Conservation (phyloP, 2,113 vertebrate species). For the Bubalus kerabau region DNA sequence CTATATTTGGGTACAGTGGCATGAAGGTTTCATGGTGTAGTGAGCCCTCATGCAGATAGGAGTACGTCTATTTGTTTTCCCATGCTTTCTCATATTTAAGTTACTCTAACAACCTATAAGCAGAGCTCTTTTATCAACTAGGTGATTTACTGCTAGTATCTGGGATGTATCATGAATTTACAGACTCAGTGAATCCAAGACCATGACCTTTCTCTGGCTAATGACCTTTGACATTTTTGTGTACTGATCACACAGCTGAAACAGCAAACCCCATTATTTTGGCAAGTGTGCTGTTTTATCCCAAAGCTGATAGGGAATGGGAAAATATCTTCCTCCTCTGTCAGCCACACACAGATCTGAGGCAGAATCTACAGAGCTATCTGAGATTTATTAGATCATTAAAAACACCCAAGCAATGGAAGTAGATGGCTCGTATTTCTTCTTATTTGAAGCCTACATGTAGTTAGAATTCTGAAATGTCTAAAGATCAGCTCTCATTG, state of each 20-base stretch:
- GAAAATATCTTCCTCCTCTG: conserved; percentile 1
- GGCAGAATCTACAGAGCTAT: neutral
- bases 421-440: conserved; percentile 20
- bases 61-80: neutral
- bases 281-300: conserved; percentile 38
- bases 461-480: conserved; percentile 3
- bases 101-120: neutral
- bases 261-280: neutral
- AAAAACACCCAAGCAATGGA: conserved; percentile 37
- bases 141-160: neutral
- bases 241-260: neutral
- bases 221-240: neutral
- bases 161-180: neutral
- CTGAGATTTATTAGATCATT: conserved; percentile 54
- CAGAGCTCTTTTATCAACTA: neutral
- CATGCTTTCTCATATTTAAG: neutral
- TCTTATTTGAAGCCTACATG: neutral
- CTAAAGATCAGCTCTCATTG: neutral
- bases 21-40: neutral
- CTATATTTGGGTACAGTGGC: neutral
- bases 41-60: neutral
- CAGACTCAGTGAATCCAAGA: neutral
- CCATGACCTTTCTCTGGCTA: neutral
- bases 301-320: neutral
- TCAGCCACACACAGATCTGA: neutral